Evolutionary conservation across 37 sponge, comb jelly and placozoan species (phyloP).

Genomic region (Cliona cf. orientalis): DNA sequence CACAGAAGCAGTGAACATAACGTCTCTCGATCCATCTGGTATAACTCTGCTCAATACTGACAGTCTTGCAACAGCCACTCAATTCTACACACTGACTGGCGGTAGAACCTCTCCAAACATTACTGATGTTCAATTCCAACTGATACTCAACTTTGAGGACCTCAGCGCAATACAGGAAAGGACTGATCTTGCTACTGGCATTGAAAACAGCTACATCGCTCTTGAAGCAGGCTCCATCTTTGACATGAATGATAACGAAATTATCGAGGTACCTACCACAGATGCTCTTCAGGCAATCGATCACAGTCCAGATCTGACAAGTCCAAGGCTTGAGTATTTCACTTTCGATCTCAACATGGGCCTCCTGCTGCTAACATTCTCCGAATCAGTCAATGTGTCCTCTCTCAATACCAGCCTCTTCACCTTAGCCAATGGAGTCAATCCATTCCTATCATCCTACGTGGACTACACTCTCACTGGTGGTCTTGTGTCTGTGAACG

Average conservation of each 20-base stretch:
- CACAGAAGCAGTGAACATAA: slow-evolving; percentile 79
- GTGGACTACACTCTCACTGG: slow-evolving; percentile 71
- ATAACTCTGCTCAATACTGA: slow-evolving; percentile 69
- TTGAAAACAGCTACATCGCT: slow-evolving; percentile 52
- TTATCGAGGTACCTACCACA: slow-evolving; percentile 33
- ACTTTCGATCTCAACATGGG: slow-evolving; percentile 76
- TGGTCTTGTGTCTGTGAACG: slow-evolving; percentile 59
- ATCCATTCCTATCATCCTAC: neutral
- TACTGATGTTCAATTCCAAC: slow-evolving; percentile 58
- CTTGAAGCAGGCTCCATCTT: slow-evolving; percentile 52
- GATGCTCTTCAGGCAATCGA: slow-evolving; percentile 34
- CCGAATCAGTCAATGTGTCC: slow-evolving; percentile 62
- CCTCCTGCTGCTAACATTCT: slow-evolving; percentile 60
- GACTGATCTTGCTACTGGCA: slow-evolving; percentile 43
- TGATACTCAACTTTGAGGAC: slow-evolving; percentile 72
- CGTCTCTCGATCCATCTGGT: slow-evolving; percentile 69
- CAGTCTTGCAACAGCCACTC: slow-evolving; percentile 13
- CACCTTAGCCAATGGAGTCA: slow-evolving; percentile 37
- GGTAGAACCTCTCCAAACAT: slow-evolving; percentile 61
- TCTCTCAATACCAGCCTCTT: slow-evolving; percentile 55
- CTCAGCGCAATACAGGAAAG: slow-evolving; percentile 60
- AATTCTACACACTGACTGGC: slow-evolving; percentile 77
- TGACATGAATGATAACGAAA: slow-evolving; percentile 69
- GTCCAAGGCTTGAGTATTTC: slow-evolving; percentile 57
- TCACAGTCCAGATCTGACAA: slow-evolving; percentile 52